phyloP scores from a whole-genome alignment of 2,888 invertebrate species.

The Neoascia interrupta region DNA sequence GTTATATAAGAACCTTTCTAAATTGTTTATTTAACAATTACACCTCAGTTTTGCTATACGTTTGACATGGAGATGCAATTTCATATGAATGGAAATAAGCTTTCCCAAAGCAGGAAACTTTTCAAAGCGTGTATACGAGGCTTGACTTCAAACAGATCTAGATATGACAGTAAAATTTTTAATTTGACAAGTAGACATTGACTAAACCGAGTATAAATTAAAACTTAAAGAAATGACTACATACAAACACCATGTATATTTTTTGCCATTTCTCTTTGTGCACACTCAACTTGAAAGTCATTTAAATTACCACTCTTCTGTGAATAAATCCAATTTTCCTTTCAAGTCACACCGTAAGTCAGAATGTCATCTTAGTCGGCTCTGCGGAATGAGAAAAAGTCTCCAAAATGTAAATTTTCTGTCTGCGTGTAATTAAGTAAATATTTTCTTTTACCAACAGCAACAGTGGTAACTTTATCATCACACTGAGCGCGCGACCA shows the following conservation, averaged over 20 bases:
- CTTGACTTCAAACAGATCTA: too few species aligned
- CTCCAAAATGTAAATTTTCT: neutral
- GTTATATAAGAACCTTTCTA: conserved; percentile 36
- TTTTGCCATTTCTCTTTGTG: conserved; percentile 9
- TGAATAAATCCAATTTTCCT: neutral
- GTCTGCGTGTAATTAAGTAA: neutral
- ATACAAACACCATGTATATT: too few species aligned
- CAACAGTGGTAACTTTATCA: conserved; percentile 34
- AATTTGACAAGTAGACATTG: too few species aligned
- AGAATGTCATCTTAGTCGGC: neutral
- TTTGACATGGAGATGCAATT: conserved; percentile 8
- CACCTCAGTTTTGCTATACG: too few species aligned
- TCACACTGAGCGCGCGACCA: neutral
- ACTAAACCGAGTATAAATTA: too few species aligned
- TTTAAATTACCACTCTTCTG: conserved; percentile 2
- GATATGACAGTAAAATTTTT: too few species aligned
- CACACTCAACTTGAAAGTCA: conserved; percentile 29
- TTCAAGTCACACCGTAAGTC: neutral
- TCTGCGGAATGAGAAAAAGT: neutral
- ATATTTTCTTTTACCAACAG: conserved; percentile 18
- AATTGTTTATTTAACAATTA: neutral
- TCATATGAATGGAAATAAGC: neutral
- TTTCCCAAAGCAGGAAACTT: conserved; percentile 14
- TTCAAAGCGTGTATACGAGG: too few species aligned
- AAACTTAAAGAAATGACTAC: too few species aligned